Conservation (phyloP, 2,113 vertebrate genomes). For the Archilochus colubris region DNA sequence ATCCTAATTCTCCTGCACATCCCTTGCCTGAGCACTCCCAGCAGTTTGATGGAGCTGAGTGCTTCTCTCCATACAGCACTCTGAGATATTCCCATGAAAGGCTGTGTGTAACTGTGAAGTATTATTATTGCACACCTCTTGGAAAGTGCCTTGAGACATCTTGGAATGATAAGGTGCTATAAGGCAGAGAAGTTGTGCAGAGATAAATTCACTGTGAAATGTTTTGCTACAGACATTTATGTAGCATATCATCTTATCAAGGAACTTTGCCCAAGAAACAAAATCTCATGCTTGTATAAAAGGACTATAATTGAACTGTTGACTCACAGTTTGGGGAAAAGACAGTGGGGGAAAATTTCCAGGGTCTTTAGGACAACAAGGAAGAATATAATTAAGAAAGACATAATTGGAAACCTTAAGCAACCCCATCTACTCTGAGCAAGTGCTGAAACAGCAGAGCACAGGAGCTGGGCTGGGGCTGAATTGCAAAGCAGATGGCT, state of each 20-base stretch:
- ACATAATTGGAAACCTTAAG: conserved; percentile 55
- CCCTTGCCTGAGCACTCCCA: neutral
- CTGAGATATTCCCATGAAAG: conserved; percentile 35
- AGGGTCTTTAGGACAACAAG: conserved; percentile 35
- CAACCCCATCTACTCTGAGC: neutral
- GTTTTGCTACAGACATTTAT: conserved; percentile 68
- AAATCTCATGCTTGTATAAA: conserved; percentile 57
- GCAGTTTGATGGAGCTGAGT: conserved; percentile 25
- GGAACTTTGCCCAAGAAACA: conserved; percentile 70
- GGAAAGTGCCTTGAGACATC: conserved; percentile 70
- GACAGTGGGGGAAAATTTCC: conserved; percentile 42
- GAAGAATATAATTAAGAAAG: conserved; percentile 66
- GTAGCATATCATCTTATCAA: conserved; percentile 66
- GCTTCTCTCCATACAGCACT: neutral
- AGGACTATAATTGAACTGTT: conserved; percentile 62
- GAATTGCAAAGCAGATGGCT: conserved; percentile 64
- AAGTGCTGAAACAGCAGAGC: conserved; percentile 59
- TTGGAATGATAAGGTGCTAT: conserved; percentile 66
- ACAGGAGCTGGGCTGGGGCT: neutral
- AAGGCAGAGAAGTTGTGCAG: conserved; percentile 68
- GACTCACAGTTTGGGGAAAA: conserved; percentile 60
- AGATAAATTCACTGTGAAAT: conserved; percentile 73
- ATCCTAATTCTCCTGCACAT: neutral
- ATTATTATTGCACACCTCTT: conserved; percentile 71
- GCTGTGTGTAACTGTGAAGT: conserved; percentile 59